phyloP scores from a whole-genome alignment of 2,113 vertebrate species.

The Gobio gobio region DNA sequence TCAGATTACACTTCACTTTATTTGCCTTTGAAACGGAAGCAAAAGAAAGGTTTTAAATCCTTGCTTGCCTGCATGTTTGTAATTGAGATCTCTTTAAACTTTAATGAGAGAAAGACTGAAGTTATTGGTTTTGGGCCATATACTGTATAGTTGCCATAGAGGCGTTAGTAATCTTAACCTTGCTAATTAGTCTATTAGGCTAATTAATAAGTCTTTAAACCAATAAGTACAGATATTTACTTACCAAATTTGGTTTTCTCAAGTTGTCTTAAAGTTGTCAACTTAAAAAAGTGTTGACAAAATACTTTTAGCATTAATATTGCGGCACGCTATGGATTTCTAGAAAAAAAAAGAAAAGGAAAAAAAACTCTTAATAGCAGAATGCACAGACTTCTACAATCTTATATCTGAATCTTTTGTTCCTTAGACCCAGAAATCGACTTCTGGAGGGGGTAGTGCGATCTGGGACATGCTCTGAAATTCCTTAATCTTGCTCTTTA shows the following conservation, averaged over 20 bases:
- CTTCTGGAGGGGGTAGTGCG: not conserved
- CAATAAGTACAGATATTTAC: too few species aligned
- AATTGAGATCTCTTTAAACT: not conserved
- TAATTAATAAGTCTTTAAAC: not conserved
- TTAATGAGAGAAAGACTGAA: not conserved
- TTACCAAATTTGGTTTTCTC: too few species aligned
- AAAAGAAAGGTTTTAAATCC: not conserved
- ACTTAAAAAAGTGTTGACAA: too few species aligned
- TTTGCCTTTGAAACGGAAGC: not conserved
- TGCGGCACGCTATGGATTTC: too few species aligned
- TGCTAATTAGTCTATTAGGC: not conserved
- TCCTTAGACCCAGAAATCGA: not conserved
- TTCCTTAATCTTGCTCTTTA: not conserved
- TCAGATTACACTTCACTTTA: not conserved
- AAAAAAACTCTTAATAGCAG: not conserved
- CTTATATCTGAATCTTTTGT: not conserved
- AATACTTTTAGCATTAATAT: too few species aligned
- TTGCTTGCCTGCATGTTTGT: not conserved
- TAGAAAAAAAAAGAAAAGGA: not conserved
- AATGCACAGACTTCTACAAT: not conserved
- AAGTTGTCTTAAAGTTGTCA: too few species aligned
- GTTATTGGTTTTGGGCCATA: not conserved
- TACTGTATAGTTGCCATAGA: too few species aligned
- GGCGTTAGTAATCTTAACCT: not conserved
- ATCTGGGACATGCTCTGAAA: constrained; percentile 27